Conservation (phyloP, 2,113 vertebrate genomes). For the Antechinus flavipes region DNA sequence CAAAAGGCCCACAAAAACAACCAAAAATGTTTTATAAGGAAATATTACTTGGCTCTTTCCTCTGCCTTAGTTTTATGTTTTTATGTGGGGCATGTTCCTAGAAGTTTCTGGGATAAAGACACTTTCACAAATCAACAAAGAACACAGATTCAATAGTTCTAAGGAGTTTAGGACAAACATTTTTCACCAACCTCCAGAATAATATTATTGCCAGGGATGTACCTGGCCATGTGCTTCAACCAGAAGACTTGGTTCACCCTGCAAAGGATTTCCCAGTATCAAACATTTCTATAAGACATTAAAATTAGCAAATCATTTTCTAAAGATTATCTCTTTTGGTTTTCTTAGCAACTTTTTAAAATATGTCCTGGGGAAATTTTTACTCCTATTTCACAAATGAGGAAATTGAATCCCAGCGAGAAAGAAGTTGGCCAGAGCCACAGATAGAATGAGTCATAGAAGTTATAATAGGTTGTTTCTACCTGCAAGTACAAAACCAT, state of each 20-base stretch:
- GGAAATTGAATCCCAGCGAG: background rate
- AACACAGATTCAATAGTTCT: constrained; percentile 63
- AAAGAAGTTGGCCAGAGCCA: background rate
- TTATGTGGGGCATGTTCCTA: constrained; percentile 56
- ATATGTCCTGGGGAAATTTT: background rate
- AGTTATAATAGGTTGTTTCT: background rate
- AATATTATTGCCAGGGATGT: constrained; percentile 35
- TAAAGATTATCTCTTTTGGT: background rate
- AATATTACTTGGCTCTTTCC: constrained; percentile 46
- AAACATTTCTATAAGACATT: background rate
- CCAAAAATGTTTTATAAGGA: constrained; percentile 32
- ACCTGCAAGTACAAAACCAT: background rate
- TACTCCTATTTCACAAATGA: background rate
- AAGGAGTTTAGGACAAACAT: constrained; percentile 17
- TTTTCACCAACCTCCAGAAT: background rate
- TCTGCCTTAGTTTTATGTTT: background rate
- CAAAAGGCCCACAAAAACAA: constrained; percentile 51
- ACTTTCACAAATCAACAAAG: constrained; percentile 59
- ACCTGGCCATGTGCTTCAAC: constrained; percentile 36
- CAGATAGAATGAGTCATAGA: background rate
- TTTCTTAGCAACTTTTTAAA: background rate
- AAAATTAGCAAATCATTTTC: background rate
- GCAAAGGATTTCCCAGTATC: background rate
- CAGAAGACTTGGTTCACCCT: background rate
- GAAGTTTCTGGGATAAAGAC: constrained; percentile 57